Percentiles rank a stretch among this genome's conserved stretches.
These are phyloP conservation scores for Streblospio benedicti DNA, from an alignment of 1,140 invertebrate species.

Conservation along the genomic window DNA sequence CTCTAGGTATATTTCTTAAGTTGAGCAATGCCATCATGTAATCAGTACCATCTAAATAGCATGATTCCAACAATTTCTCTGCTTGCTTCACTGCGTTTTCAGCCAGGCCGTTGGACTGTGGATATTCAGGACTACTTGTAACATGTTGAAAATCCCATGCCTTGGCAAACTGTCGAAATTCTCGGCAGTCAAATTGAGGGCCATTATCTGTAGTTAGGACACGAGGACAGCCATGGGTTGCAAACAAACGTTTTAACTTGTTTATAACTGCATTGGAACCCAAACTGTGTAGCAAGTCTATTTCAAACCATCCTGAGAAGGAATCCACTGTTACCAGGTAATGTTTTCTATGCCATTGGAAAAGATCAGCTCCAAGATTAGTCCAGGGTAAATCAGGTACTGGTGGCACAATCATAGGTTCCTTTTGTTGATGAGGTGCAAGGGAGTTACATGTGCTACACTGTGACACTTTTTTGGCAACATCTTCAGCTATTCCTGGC, in stretches of 20 bases:
- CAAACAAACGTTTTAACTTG: background rate
- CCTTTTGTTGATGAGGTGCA: no score
- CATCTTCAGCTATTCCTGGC: no score
- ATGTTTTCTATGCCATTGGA: background rate
- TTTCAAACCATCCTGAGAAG: no score
- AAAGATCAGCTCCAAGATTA: background rate
- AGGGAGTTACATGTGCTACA: no score
- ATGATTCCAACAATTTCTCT: background rate
- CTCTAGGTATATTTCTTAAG: no score
- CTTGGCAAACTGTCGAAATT: background rate
- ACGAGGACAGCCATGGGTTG: background rate
- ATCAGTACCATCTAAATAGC: no score
- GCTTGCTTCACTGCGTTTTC: background rate
- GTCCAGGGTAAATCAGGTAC: background rate
- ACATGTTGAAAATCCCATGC: background rate
- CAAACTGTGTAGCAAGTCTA: background rate
- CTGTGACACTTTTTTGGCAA: no score
- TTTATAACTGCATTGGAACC: background rate
- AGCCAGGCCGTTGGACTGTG: background rate
- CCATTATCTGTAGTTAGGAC: background rate
- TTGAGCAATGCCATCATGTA: no score
- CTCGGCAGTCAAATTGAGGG: background rate
- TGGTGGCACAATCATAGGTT: no score
- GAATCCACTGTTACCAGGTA: no score
- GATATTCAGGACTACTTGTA: background rate